phyloP scores from a whole-genome alignment of 2,797 vertebrate species.

The Ctenopoma multispine region DNA sequence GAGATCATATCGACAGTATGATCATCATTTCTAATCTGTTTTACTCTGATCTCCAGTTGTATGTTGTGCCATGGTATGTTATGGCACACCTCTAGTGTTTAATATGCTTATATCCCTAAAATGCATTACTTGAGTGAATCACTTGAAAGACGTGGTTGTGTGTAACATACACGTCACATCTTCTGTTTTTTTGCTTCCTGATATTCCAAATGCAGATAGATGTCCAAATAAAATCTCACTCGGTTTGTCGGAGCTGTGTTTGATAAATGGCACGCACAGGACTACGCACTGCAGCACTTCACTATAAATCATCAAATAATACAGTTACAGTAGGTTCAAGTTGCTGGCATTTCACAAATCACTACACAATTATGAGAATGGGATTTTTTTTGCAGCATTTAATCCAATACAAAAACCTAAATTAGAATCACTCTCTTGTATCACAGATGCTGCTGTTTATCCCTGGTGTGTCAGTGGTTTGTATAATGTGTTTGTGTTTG shows the following conservation, averaged over 20 bases:
- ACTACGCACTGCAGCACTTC: not conserved
- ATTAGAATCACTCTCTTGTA: constrained; percentile 43
- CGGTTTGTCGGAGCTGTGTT: not conserved
- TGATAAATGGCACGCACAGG: constrained; percentile 22
- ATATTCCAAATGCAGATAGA: not conserved
- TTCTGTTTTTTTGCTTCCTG: not conserved
- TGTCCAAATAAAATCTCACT: not conserved
- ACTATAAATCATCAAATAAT: constrained; percentile 20
- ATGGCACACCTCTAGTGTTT: no score
- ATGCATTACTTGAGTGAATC: no score
- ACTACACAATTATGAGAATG: constrained; percentile 4
- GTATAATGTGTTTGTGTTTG: constrained; percentile 36
- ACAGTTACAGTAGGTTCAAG: constrained; percentile 1
- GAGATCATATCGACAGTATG: not conserved
- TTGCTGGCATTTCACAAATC: constrained; percentile 30
- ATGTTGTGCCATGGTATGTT: no score
- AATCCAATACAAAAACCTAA: constrained; percentile 19
- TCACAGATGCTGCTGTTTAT: constrained; percentile 18
- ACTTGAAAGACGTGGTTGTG: no score
- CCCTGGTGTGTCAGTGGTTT: constrained; percentile 14
- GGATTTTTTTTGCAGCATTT: constrained; percentile 7
- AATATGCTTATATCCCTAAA: no score
- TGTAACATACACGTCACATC: no score
- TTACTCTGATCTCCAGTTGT: not conserved
- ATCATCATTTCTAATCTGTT: constrained; percentile 2